Percentiles rank a stretch among this genome's conserved stretches.
These are phyloP conservation scores for Tympanuchus pallidicinctus DNA, from an alignment of 2,113 vertebrate genomes.

Conservation along the genomic window DNA sequence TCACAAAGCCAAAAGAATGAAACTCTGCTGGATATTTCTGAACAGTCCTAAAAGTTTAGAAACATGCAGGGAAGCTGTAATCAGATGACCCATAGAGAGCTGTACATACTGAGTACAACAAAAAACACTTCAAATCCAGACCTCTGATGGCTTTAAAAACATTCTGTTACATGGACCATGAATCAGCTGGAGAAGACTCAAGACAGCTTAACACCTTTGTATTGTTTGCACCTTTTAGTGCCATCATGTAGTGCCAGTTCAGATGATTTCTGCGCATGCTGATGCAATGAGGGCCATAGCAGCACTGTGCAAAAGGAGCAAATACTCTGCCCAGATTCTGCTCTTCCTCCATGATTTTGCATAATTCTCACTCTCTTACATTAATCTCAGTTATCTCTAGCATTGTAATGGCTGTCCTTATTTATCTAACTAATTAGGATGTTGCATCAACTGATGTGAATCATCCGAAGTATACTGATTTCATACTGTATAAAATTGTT, in stretches of 20 bases:
- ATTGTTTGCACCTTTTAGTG: slow-evolving; percentile 41
- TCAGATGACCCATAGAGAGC: neutral
- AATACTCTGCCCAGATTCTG: neutral
- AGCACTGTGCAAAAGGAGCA: neutral
- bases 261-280: neutral
- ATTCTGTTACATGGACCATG: slow-evolving; percentile 34
- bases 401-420: neutral
- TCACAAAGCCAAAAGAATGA: neutral
- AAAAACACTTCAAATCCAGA: neutral
- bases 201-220: slow-evolving; percentile 37
- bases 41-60: neutral
- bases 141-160: slow-evolving; percentile 25
- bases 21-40: neutral
- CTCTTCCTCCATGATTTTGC: neutral
- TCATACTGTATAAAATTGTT: neutral
- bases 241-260: slow-evolving; percentile 32
- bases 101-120: neutral
- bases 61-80: neutral
- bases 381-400: neutral
- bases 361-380: neutral
- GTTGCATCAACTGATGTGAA: slow-evolving; percentile 5
- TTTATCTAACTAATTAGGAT: slow-evolving; percentile 23
- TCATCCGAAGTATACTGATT: neutral
- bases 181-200: slow-evolving; percentile 8
- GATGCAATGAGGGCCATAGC: neutral